Conservation (phyloP, 1,140 invertebrate species). For the Trachymyrmex cornetzi region DNA sequence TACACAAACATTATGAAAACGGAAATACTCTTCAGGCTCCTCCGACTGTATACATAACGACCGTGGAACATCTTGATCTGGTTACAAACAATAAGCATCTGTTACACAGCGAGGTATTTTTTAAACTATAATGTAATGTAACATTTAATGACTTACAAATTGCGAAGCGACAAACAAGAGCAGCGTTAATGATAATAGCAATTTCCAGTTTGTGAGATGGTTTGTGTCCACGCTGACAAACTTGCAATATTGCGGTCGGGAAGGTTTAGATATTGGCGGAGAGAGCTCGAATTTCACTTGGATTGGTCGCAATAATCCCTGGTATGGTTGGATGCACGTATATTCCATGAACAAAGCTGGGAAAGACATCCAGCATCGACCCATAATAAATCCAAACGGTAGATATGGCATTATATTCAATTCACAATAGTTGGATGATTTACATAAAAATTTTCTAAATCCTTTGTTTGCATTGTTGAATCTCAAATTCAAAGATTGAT, state of each 20-base stretch:
- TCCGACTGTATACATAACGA: constrained; percentile 35
- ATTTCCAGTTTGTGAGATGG: constrained; percentile 76
- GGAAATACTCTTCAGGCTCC: constrained; percentile 32
- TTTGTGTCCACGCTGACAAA: constrained; percentile 75
- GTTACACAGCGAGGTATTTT: constrained; percentile 74
- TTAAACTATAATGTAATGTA: background rate
- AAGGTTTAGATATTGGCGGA: constrained; percentile 74
- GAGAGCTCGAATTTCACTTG: constrained; percentile 72
- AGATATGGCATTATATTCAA: background rate
- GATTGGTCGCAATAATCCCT: constrained; percentile 64
- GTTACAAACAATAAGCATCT: constrained; percentile 74
- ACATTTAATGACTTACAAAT: background rate
- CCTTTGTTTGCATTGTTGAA: background rate
- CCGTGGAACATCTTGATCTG: constrained; percentile 64
- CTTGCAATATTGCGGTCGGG: constrained; percentile 73
- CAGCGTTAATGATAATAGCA: constrained; percentile 4
- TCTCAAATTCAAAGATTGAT: background rate
- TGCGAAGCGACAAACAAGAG: background rate
- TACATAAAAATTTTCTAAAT: background rate
- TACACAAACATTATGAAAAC: background rate
- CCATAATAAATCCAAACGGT: constrained; percentile 73
- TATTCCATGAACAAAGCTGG: constrained; percentile 79
- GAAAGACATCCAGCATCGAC: constrained; percentile 66
- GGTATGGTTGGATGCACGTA: constrained; percentile 78
- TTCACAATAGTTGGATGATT: background rate